Conservation (phyloP, 2,797 vertebrate genomes). For the Peromyscus aztecus region DNA sequence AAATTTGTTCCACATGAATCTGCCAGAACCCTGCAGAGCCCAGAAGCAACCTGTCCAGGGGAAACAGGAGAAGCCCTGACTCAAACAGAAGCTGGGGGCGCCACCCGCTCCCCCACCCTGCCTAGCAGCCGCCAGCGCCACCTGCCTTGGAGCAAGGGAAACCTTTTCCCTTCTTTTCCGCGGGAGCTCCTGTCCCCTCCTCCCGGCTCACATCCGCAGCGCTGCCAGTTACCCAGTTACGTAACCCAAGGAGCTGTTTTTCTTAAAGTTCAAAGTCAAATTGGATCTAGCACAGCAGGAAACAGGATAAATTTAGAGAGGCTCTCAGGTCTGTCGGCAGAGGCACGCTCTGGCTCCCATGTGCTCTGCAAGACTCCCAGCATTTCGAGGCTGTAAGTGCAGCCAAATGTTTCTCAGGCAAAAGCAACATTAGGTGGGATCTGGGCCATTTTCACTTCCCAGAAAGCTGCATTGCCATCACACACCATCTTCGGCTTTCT, state of each 20-base stretch:
- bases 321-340: constrained; percentile 3
- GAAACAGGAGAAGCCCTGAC: background rate
- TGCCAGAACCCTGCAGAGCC: background rate
- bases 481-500: fast-evolving
- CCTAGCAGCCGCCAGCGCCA: background rate
- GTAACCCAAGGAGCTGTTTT: constrained; percentile 51
- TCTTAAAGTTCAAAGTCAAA: constrained; percentile 73
- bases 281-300: constrained; percentile 56
- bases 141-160: background rate
- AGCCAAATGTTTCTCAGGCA: background rate
- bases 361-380: background rate
- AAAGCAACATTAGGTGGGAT: fast-evolving
- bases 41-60: fast-evolving
- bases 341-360: background rate
- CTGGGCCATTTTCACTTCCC: fast-evolving
- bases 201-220: background rate
- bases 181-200: background rate
- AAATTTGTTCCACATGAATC: background rate
- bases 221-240: constrained; percentile 10
- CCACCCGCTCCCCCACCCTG: fast-evolving
- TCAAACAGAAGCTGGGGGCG: background rate
- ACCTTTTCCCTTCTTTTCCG: background rate
- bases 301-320: constrained; percentile 65
- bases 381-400: background rate
- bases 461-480: fast-evolving